These are phyloP conservation scores for Scaptomyza montana DNA, from an alignment of 1,140 invertebrate genomes.

Conservation along the genomic window DNA sequence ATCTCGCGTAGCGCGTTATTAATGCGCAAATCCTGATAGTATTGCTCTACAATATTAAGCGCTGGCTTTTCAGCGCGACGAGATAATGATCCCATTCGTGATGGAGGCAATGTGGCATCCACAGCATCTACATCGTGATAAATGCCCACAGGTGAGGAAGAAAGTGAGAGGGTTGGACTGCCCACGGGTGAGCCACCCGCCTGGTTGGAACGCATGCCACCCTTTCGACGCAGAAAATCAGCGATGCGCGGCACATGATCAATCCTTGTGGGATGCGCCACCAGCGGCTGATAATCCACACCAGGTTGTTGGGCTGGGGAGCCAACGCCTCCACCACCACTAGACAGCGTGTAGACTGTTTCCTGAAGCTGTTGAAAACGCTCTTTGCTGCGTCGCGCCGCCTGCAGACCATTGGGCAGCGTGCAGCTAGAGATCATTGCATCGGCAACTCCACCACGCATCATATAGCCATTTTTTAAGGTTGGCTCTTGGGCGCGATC, in stretches of 20 bases:
- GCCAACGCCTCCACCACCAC: conserved; percentile 24
- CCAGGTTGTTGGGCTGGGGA: conserved; percentile 43
- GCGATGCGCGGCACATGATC: conserved; percentile 81
- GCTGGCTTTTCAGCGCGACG: conserved; percentile 57
- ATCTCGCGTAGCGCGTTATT: conserved; percentile 97
- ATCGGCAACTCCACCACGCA: conserved; percentile 83
- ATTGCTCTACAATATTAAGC: conserved; percentile 88
- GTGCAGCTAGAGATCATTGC: conserved; percentile 87
- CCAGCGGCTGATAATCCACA: conserved; percentile 78
- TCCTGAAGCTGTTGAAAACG: conserved; percentile 79
- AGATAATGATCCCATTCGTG: conserved; percentile 38
- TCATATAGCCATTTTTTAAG: conserved; percentile 76
- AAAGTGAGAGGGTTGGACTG: conserved; percentile 85
- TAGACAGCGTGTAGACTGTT: conserved; percentile 72
- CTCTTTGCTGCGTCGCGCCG: conserved; percentile 73
- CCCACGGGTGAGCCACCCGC: conserved; percentile 88
- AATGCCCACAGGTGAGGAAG: conserved; percentile 82
- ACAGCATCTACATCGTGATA: conserved; percentile 78
- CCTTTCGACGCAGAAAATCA: conserved; percentile 74
- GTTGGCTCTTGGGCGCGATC: conserved; percentile 69
- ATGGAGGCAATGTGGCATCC: conserved; percentile 65
- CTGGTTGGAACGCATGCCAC: conserved; percentile 83
- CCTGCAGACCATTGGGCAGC: conserved; percentile 85
- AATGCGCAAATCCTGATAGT: conserved; percentile 93
- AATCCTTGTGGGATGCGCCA: conserved; percentile 77